These are phyloP conservation scores for Speoplatyrhinus poulsoni DNA, from an alignment of 2,113 vertebrate genomes.

Conservation along the genomic window DNA sequence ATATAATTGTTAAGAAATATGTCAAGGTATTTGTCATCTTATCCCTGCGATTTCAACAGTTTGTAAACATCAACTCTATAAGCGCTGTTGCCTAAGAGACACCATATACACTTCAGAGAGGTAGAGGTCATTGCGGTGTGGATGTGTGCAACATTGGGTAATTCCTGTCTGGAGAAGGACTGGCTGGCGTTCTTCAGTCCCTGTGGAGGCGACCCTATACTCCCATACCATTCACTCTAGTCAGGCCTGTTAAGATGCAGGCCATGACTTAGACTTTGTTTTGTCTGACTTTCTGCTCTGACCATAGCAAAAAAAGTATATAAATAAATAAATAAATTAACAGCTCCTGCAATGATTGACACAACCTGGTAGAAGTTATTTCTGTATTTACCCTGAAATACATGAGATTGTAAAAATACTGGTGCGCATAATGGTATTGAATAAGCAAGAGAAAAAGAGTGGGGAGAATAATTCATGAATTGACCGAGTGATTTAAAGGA, in stretches of 20 bases:
- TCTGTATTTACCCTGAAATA: constrained; percentile 63
- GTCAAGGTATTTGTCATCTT: constrained; percentile 26
- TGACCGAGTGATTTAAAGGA: constrained; percentile 51
- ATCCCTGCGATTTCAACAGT: constrained; percentile 35
- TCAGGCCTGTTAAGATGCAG: constrained; percentile 53
- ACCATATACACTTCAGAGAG: constrained; percentile 18
- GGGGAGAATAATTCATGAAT: constrained; percentile 56
- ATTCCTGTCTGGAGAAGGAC: constrained; percentile 15
- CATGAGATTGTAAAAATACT: constrained; percentile 39
- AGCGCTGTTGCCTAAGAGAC: constrained; percentile 8
- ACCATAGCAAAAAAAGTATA: constrained; percentile 29
- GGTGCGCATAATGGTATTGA: constrained; percentile 44
- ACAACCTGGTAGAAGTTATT: constrained; percentile 36
- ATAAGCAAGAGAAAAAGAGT: constrained; percentile 38
- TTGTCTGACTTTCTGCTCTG: constrained; percentile 36
- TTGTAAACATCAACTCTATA: constrained; percentile 10
- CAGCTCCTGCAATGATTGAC: constrained; percentile 48
- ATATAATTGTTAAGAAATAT: constrained; percentile 56
- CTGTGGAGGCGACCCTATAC: constrained; percentile 31
- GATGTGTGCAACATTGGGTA: constrained; percentile 40
- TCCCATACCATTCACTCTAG: constrained; percentile 42
- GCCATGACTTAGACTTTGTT: constrained; percentile 17
- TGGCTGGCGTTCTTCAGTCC: too few species aligned
- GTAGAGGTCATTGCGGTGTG: constrained; percentile 20
- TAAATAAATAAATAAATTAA: too few species aligned